phyloP scores from a whole-genome alignment of 2,113 vertebrate species.

The Holacanthus passer region DNA sequence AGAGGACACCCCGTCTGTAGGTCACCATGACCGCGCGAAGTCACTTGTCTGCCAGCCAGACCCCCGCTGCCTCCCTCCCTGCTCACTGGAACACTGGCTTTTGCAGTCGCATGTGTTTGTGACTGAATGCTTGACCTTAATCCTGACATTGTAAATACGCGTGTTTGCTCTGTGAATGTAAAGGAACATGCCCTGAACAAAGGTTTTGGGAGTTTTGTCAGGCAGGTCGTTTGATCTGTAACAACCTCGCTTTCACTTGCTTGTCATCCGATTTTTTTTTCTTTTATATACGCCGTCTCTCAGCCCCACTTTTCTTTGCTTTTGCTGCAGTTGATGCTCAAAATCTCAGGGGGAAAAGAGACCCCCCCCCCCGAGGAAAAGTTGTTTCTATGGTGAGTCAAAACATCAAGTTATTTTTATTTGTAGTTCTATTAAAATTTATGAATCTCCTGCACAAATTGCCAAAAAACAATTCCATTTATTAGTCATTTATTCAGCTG shows the following conservation, averaged over 20 bases:
- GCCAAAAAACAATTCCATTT: neutral
- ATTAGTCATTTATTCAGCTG: neutral
- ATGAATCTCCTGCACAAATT: neutral
- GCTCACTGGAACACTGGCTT: conserved; percentile 21
- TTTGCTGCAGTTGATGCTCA: conserved; percentile 17
- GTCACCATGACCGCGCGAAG: conserved; percentile 66
- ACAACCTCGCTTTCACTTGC: neutral
- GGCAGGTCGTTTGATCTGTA: neutral
- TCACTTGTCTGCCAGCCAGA: conserved; percentile 61
- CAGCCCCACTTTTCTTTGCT: neutral
- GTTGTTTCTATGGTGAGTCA: neutral
- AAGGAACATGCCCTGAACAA: neutral
- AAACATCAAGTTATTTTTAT: neutral
- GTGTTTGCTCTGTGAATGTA: conserved; percentile 6
- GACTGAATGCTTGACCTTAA: conserved; percentile 45
- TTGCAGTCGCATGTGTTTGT: neutral
- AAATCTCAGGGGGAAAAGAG: neutral
- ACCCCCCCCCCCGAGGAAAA: neutral
- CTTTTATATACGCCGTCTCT: neutral
- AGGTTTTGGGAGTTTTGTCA: neutral
- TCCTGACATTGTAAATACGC: conserved; percentile 39
- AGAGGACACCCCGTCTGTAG: conserved; percentile 65
- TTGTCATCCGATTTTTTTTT: neutral
- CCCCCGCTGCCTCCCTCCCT: conserved; percentile 32
- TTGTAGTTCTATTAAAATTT: neutral